Base-by-base conservation (phyloP, 92 coral and sea anemone species). In the Phenganax stokvisi region DNA sequence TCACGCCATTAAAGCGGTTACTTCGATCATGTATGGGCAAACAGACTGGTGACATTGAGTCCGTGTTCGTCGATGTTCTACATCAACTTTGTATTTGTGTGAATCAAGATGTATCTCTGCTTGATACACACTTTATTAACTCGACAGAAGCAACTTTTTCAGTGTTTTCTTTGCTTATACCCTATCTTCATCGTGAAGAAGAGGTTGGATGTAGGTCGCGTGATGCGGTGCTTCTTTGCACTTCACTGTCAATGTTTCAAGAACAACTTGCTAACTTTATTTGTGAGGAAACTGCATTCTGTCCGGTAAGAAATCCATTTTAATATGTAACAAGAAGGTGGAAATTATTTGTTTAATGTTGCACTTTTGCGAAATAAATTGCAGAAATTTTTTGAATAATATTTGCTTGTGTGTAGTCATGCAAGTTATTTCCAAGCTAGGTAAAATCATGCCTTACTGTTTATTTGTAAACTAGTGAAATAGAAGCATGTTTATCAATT, bases 1-100 rank as follows among this genome's bases (percentile, higher is more conserved):
- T 92, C 92, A 85, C 85, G 54, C 99, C 99, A 6, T 79, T 96
- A 75, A 85, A 90, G 37, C 92, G 83, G 77, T 91, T 92, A 0
- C 80, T 96, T 54, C 90, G 92, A 64, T 92, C 97, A 27, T 96
- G 99, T 59, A 51, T 72, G 27, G 84, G 89, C 60, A 85, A 87
- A 80, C 87, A 86, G 67, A 74, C 96, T 12, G 60, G 88, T 20
- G 99, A 96, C 47, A 90, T 89, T 85, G 99, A 96, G 81, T 85
- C 79, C 62, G 91, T 87, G 68, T 96, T 90, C 56, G 99, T 96
- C 56, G 97, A 97, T 0, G 92, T 96, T 15, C 69, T 96, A 80
- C 92, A 92, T 74, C 94, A 93, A 13, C 87, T 96, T 16, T 96
- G 99, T 76, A 97, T 96, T 54, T 87, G 97, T 74, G 99, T 90